Evolutionary conservation across 37 sponge, comb jelly and placozoan genomes (phyloP), one percentile per base, ranked within the genome.

Genomic region (Ephydatia muelleri): DNA sequence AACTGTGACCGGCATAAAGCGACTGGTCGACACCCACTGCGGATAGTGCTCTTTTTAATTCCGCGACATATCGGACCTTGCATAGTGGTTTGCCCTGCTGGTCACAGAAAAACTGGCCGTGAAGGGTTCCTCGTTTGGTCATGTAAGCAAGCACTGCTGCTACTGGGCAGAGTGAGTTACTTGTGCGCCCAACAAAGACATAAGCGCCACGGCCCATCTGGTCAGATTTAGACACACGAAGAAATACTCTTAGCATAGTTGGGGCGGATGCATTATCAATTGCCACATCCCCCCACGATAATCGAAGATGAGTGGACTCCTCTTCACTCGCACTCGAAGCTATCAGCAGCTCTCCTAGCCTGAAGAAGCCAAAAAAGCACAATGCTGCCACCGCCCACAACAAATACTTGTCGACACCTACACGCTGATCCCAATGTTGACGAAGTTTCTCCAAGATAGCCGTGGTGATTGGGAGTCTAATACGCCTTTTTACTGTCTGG

Each of bases 401-500:
- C 57, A 57, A 14, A 57, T 57, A 57, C 57, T 57, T 57, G 57
- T 57, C 57, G 57, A 13, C 57, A 57, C 16, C 57, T 21, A 11
- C 16, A 57, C 57, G 57, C 57, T 57, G 57, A 14, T 81, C 79
- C 69, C 68, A 28, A 3, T 78, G 38, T 28, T 34, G 32, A 34
- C 72, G 33, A 71, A 71, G 32, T 37, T 57, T 23, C 69, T 35
- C 13, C 34, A 84, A 77, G 25, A 84, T 76, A 22, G 25, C 31
- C 21, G 85, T 77, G 47, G 85, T 84, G 68, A 84, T 84, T 5
- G 78, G 85, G 33, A 84, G 85, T 21, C 79, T 67, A 21, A 75
- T 27, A 26, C 43, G 36, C 23, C 28, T 34, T 68, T 70, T 65
- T 1, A 25, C 21, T 27, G 74, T 73, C 57, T 57, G 57, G 57